Evolutionary conservation across 2,888 invertebrate species (phyloP).

Genomic region (Neuroscelio doddi): DNA sequence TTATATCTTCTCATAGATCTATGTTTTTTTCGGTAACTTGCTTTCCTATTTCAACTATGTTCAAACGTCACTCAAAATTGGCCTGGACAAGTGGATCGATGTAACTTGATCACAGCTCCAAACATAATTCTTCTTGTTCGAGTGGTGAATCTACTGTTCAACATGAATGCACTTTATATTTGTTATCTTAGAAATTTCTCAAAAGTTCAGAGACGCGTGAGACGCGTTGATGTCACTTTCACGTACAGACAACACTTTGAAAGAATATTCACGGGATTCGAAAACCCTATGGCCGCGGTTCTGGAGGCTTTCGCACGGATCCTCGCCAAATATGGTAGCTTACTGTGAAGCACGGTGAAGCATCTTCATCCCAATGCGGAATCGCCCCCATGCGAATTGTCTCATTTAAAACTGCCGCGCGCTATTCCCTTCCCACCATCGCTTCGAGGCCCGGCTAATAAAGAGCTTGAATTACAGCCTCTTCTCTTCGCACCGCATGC

Average conservation of each 20-base stretch:
- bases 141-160: constrained; percentile 17
- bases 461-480: constrained; percentile 60
- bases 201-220: constrained; percentile 15
- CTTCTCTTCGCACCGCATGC: constrained; percentile 33
- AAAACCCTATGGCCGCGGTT: no score
- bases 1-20: no score
- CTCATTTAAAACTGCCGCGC: constrained; percentile 51
- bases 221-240: constrained; percentile 6
- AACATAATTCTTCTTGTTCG: constrained; percentile 20
- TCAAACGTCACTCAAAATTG: constrained; percentile 2
- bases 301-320: constrained; percentile 10
- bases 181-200: constrained; percentile 9
- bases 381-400: constrained; percentile 54
- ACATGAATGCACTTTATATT: constrained; percentile 23
- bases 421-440: constrained; percentile 16
- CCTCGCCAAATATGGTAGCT: constrained; percentile 20
- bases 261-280: not conserved
- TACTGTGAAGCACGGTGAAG: constrained; percentile 8
- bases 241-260: constrained; percentile 4
- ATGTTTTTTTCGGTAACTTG: no score
- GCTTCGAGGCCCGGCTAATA: constrained; percentile 53
- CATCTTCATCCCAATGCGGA: constrained; percentile 49
- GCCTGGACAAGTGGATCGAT: constrained; percentile 15
- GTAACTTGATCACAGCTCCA: constrained; percentile 33
- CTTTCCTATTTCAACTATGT: no score